Percentiles rank a stretch among this genome's conserved stretches.
phyloP scores from a whole-genome alignment of 2,888 invertebrate genomes.

The Oeneis ivallda region DNA sequence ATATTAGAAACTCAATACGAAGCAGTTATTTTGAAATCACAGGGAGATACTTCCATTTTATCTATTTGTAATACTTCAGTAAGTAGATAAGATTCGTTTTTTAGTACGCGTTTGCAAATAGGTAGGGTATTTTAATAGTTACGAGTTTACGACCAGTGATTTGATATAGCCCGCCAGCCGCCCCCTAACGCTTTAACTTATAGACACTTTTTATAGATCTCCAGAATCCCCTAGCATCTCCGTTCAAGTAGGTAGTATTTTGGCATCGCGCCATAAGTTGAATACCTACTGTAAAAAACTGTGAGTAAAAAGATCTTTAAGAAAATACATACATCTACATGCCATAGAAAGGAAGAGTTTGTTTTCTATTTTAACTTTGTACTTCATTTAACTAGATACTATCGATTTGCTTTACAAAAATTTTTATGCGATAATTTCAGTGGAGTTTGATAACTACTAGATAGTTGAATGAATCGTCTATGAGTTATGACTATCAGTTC shows the following conservation, averaged over 20 bases:
- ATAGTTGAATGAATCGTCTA: conserved; percentile 10
- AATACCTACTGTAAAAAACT: conserved; percentile 36
- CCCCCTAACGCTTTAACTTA: conserved; percentile 26
- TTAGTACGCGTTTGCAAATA: not conserved
- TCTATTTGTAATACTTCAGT: no score
- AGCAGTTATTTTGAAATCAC: no score
- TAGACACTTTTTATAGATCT: conserved; percentile 30
- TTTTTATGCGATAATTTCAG: conserved; percentile 11
- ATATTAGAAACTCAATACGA: no score
- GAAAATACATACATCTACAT: conserved; percentile 27
- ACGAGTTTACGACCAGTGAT: not conserved
- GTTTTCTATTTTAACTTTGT: not conserved
- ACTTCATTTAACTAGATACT: not conserved
- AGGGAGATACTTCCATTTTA: no score
- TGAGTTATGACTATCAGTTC: not conserved
- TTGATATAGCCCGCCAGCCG: not conserved
- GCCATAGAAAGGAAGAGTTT: conserved; percentile 27
- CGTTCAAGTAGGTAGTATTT: conserved; percentile 40
- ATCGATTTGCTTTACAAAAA: no score
- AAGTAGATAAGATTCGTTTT: not conserved
- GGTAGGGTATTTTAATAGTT: no score
- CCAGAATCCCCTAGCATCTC: conserved; percentile 38
- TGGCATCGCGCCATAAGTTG: conserved; percentile 44
- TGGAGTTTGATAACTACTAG: conserved; percentile 3
- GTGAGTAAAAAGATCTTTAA: conserved; percentile 25